These are phyloP conservation scores for Bothrops jararaca DNA, from an alignment of 2,113 vertebrate genomes.

Conservation along the genomic window DNA sequence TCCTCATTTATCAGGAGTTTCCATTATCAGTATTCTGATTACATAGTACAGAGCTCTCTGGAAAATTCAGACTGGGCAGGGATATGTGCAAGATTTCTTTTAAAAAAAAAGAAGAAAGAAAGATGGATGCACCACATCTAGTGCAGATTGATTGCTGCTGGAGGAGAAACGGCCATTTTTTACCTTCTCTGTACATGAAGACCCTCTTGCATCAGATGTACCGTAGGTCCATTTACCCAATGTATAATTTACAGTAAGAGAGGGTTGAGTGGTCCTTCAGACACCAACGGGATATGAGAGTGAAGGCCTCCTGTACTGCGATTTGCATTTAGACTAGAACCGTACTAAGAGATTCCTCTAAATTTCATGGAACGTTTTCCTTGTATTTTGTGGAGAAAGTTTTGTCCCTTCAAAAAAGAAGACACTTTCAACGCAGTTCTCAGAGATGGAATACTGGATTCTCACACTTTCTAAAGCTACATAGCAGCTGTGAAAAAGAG, in stretches of 20 bases:
- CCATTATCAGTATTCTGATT: slow-evolving; percentile 14
- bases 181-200: background rate
- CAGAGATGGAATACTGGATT: background rate
- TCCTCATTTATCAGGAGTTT: slow-evolving; percentile 55
- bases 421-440: background rate
- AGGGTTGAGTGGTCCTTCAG: background rate
- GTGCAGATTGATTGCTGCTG: background rate
- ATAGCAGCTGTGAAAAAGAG: background rate
- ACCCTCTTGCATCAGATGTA: background rate
- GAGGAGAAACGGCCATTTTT: background rate
- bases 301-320: background rate
- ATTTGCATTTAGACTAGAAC: background rate
- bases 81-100: background rate
- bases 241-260: background rate
- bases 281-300: background rate
- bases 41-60: background rate
- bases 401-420: background rate
- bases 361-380: background rate
- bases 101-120: background rate
- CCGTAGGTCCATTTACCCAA: background rate
- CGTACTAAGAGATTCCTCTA: background rate
- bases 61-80: background rate
- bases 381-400: background rate
- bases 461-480: background rate
- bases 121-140: background rate